Evolutionary conservation across 1,140 invertebrate species (phyloP).

Genomic region (Chionoecetes opilio): DNA sequence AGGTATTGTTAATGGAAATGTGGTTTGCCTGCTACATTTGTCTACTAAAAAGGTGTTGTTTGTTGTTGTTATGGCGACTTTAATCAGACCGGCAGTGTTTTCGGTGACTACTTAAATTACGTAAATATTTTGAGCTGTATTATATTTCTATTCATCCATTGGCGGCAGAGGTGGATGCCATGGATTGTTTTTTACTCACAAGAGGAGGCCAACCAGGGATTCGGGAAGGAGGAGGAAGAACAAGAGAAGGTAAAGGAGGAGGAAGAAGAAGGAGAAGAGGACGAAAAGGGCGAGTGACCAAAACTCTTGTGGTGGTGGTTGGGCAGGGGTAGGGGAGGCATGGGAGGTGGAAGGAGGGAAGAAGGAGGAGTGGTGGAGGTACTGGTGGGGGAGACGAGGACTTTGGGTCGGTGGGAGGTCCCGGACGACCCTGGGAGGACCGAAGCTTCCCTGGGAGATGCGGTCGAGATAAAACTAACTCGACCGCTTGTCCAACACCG

Average conservation of each 20-base stretch:
- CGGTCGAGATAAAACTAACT: conserved; percentile 60
- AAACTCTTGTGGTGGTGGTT: background rate
- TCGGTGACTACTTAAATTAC: too few relatives aligned
- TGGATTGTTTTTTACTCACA: background rate
- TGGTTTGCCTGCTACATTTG: too few relatives aligned
- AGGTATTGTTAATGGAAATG: too few relatives aligned
- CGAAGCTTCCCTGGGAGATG: conserved; percentile 51
- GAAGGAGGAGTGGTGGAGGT: background rate
- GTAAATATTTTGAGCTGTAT: too few relatives aligned
- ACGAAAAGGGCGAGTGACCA: background rate
- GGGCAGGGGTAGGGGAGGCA: background rate
- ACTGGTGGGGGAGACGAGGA: background rate
- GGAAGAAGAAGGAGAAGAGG: background rate
- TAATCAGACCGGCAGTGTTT: too few relatives aligned
- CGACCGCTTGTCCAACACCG: conserved; percentile 53
- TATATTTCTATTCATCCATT: too few relatives aligned
- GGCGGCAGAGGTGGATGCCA: too few relatives aligned
- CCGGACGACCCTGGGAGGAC: conserved; percentile 7
- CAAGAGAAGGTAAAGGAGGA: background rate
- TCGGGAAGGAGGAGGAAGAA: background rate
- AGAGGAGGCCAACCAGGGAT: background rate
- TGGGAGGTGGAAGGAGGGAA: background rate
- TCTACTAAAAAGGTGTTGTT: background rate
- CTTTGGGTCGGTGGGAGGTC: conserved; percentile 44
- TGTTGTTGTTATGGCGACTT: background rate